phyloP scores from a whole-genome alignment of 2,113 vertebrate species.

The Ochotona curzoniae region DNA sequence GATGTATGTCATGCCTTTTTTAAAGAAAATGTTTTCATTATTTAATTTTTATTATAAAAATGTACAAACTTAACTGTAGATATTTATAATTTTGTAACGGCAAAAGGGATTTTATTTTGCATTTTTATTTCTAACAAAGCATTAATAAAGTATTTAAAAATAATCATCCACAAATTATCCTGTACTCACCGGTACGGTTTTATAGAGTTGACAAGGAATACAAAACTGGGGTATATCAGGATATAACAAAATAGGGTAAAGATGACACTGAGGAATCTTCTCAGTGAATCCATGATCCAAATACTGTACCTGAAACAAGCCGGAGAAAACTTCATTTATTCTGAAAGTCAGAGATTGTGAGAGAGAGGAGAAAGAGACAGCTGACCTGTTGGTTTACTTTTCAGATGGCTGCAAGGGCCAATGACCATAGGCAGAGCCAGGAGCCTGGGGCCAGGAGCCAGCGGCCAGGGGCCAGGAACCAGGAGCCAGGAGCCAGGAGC shows the following conservation, averaged over 20 bases:
- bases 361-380: too few species aligned
- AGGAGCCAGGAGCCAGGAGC: too few species aligned
- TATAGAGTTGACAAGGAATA: conserved; percentile 91
- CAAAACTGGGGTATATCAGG: conserved; percentile 91
- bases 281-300: conserved; percentile 92
- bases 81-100: conserved; percentile 55
- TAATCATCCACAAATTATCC: background rate
- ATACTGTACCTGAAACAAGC: conserved; percentile 68
- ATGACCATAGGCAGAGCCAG: too few species aligned
- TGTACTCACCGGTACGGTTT: conserved; percentile 89
- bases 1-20: too few species aligned
- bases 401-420: too few species aligned
- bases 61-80: conserved; percentile 38
- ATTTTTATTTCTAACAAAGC: conserved; percentile 25
- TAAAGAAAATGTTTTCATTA: too few species aligned
- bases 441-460: too few species aligned
- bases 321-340: conserved; percentile 1
- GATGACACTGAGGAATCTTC: conserved; percentile 93
- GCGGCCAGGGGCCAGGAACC: too few species aligned
- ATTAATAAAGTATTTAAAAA: conserved; percentile 53
- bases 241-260: conserved; percentile 91
- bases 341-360: too few species aligned
- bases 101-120: conserved; percentile 17
- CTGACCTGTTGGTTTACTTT: too few species aligned
- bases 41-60: too few species aligned